Conservation (phyloP, 2,888 invertebrate species). For the Phyllotreta striolata region DNA sequence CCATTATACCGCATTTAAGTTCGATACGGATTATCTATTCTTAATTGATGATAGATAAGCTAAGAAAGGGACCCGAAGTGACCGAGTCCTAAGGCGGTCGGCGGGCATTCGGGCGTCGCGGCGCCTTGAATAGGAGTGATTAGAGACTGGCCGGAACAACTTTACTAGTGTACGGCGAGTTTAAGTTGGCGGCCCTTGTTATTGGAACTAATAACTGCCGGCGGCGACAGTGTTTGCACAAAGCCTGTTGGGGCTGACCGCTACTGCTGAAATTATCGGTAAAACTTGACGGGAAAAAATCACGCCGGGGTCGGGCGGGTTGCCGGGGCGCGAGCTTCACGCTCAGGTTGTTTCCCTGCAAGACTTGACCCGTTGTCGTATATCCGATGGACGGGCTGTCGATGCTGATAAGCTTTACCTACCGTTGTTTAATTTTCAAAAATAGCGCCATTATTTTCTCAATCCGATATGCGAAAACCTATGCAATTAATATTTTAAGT, state of each 20-base stretch:
- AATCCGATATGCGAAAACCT: too few species aligned
- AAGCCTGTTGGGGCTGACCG: slow-evolving; percentile 48
- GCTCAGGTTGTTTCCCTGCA: slow-evolving; percentile 6
- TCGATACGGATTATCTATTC: slow-evolving; percentile 50
- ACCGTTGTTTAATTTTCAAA: too few species aligned
- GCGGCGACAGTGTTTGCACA: slow-evolving; percentile 53
- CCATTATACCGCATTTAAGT: slow-evolving; percentile 32
- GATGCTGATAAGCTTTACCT: too few species aligned
- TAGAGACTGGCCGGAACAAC: slow-evolving; percentile 53
- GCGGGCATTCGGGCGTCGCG: slow-evolving; percentile 44
- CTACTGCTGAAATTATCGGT: slow-evolving; percentile 50
- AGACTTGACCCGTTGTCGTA: slow-evolving; percentile 1
- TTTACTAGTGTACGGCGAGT: slow-evolving; percentile 49
- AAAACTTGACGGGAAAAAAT: slow-evolving; percentile 30
- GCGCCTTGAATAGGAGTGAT: slow-evolving; percentile 56
- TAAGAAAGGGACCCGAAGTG: slow-evolving; percentile 52
- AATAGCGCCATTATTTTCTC: too few species aligned
- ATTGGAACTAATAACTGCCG: slow-evolving; percentile 59
- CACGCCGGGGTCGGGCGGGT: slow-evolving; percentile 9
- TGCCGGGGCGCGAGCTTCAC: slow-evolving; percentile 12
- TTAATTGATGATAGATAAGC: slow-evolving; percentile 55
- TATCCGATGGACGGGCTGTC: too few species aligned
- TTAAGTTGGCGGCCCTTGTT: slow-evolving; percentile 55
- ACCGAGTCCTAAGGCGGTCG: slow-evolving; percentile 54
- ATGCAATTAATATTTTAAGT: too few species aligned